A percentile compares a stretch with the other conserved stretches of the same genome.
phyloP scores from a whole-genome alignment of 2,797 vertebrate genomes.

The Gallirallus australis region DNA sequence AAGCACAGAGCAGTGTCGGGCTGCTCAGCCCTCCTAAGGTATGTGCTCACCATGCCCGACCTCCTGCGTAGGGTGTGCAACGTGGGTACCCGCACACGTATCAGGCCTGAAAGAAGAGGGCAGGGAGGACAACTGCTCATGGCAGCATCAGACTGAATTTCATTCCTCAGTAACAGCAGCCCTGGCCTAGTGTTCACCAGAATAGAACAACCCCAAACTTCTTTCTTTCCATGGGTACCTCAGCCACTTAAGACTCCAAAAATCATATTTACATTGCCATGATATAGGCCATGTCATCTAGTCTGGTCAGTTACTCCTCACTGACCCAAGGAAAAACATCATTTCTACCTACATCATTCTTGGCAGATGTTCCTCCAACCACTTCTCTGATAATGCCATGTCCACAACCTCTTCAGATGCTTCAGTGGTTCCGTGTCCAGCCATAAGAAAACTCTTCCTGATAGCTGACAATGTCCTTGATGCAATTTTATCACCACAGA shows the following conservation, averaged over 20 bases:
- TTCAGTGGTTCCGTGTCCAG: neutral
- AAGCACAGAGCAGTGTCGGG: neutral
- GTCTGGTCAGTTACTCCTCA: neutral
- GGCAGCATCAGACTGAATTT: neutral
- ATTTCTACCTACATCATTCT: neutral
- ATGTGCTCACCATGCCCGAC: rapidly evolving
- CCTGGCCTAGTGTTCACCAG: neutral
- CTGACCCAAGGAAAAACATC: neutral
- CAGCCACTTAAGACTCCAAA: neutral
- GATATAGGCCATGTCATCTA: neutral
- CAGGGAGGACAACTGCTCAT: rapidly evolving
- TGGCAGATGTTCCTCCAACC: neutral
- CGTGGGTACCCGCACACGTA: neutral
- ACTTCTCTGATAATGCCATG: neutral
- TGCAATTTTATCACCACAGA: neutral
- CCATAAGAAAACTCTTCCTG: neutral
- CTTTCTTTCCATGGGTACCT: neutral
- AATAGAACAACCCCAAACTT: neutral
- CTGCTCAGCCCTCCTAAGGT: neutral
- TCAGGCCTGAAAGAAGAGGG: neutral
- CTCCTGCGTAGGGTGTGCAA: rapidly evolving
- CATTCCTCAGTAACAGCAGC: neutral
- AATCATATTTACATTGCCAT: neutral
- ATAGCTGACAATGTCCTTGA: neutral
- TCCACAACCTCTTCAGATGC: neutral